These are phyloP conservation scores for Cirrhinus molitorella DNA, from an alignment of 2,797 vertebrate species.

Conservation along the genomic window DNA sequence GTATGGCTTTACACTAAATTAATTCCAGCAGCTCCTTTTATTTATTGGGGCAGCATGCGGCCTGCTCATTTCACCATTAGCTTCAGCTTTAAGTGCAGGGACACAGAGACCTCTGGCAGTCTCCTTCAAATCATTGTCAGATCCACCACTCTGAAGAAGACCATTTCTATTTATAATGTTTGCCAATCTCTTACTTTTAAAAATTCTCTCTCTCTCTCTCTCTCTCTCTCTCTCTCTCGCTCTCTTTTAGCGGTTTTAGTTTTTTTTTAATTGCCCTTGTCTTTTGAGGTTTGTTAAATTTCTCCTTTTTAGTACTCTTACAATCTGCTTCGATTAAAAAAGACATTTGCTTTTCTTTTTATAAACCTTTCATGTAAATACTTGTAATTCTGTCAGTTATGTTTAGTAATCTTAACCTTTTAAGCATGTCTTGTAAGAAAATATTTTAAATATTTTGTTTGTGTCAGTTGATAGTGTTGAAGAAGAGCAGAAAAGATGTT, in stretches of 20 bases:
- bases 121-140: slow-evolving; percentile 74
- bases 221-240: not conserved
- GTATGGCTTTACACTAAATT: slow-evolving; percentile 75
- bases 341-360: slow-evolving; percentile 3
- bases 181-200: not conserved
- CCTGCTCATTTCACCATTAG: slow-evolving; percentile 72
- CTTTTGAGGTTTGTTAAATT: not conserved
- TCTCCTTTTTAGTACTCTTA: not conserved
- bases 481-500: not conserved
- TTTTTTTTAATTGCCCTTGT: not conserved
- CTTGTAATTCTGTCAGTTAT: not conserved
- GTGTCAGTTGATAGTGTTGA: not conserved
- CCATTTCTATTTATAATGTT: slow-evolving; percentile 27
- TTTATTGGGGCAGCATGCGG: slow-evolving; percentile 74
- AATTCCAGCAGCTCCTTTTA: slow-evolving; percentile 77
- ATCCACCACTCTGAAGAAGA: slow-evolving; percentile 52
- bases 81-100: slow-evolving; percentile 69
- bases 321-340: not conserved
- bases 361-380: not conserved
- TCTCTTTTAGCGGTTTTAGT: not conserved
- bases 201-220: not conserved
- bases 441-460: not conserved
- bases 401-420: not conserved
- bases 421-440: not conserved
- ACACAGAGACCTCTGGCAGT: slow-evolving; percentile 74